These are phyloP conservation scores for Taenioides sp. DNA, from an alignment of 2,797 vertebrate species.

Conservation along the genomic window DNA sequence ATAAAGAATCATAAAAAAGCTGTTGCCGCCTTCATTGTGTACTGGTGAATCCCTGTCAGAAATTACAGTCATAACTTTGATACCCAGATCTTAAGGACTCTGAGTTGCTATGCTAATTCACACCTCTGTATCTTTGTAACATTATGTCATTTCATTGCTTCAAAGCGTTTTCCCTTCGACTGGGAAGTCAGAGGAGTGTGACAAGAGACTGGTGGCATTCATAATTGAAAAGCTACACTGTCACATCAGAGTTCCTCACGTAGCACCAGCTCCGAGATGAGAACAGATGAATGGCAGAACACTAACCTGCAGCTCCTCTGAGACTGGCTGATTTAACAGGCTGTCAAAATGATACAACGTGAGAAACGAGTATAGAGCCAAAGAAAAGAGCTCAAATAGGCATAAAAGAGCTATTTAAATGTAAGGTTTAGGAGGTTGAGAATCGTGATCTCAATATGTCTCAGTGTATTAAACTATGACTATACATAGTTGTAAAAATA, in stretches of 20 bases:
- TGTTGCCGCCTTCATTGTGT: neutral
- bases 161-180: constrained; percentile 19
- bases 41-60: neutral
- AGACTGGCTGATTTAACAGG: constrained; percentile 62
- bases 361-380: constrained; percentile 14
- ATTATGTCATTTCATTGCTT: constrained; percentile 17
- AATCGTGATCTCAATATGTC: constrained; percentile 12
- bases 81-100: neutral
- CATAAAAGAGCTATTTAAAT: constrained; percentile 16
- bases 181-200: constrained; percentile 32
- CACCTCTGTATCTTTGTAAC: constrained; percentile 1
- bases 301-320: constrained; percentile 53
- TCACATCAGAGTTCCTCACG: constrained; percentile 46
- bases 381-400: constrained; percentile 13
- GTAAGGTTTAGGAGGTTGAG: constrained; percentile 2
- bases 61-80: neutral
- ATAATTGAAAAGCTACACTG: constrained; percentile 57
- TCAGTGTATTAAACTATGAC: constrained; percentile 3
- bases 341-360: constrained; percentile 52
- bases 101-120: constrained; percentile 11
- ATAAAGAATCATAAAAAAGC: neutral
- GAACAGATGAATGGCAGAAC: constrained; percentile 54
- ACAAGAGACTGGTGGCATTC: constrained; percentile 48
- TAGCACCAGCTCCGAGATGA: constrained; percentile 49
- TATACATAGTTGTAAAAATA: too few relatives aligned